Conservation (phyloP, 2,888 invertebrate genomes). For the Tethea ocularis region DNA sequence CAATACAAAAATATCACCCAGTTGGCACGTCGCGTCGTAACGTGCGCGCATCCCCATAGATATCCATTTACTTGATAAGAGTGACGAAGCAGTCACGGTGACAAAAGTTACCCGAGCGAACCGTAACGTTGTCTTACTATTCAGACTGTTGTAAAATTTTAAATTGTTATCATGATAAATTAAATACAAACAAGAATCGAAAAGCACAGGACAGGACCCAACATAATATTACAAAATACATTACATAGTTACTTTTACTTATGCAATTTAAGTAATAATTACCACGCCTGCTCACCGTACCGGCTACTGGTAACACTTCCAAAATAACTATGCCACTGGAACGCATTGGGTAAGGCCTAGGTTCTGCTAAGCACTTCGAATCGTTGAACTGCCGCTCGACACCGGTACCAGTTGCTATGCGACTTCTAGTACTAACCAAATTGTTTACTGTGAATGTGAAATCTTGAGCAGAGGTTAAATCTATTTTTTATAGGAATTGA, state of each 20-base stretch:
- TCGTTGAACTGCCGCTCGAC: not conserved
- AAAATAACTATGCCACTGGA: not conserved
- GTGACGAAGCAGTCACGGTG: too few species aligned
- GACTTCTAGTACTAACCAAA: too few species aligned
- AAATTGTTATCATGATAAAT: not conserved
- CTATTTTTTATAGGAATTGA: too few species aligned
- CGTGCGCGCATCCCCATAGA: too few species aligned
- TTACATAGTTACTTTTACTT: slow-evolving; percentile 6
- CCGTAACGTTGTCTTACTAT: too few species aligned
- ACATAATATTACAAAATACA: not conserved
- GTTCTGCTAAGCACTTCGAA: not conserved
- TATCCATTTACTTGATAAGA: too few species aligned
- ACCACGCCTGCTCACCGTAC: not conserved
- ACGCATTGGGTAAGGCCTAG: slow-evolving; percentile 1
- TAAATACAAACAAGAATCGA: not conserved
- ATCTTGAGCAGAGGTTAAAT: not conserved
- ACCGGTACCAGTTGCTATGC: too few species aligned
- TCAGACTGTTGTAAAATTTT: too few species aligned
- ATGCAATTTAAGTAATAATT: slow-evolving; percentile 2
- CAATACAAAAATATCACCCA: too few species aligned
- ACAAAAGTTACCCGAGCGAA: too few species aligned
- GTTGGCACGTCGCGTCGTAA: too few species aligned
- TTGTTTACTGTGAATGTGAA: not conserved
- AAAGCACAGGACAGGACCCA: not conserved
- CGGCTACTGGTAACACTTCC: not conserved